phyloP scores from a whole-genome alignment of 2,113 vertebrate species.

The Bucco capensis region DNA sequence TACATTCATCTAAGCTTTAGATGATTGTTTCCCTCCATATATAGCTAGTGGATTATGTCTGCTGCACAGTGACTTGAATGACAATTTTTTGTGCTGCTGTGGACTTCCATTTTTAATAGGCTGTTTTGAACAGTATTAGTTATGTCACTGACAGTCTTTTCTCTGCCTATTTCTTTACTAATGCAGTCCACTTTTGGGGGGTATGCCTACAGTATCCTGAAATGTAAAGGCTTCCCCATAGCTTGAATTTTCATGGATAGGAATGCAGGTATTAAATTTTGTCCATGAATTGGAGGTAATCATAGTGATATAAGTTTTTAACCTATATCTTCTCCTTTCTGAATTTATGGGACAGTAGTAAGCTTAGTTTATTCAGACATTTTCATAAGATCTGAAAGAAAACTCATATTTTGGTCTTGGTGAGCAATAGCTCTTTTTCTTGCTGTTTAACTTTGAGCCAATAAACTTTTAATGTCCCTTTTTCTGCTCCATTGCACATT shows the following conservation, averaged over 20 bases:
- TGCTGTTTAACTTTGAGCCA: not conserved
- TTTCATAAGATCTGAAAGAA: not conserved
- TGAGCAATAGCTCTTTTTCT: not conserved
- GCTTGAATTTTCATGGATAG: not conserved
- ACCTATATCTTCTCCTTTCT: not conserved
- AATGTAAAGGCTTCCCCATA: not conserved
- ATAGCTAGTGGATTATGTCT: not conserved
- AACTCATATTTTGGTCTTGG: not conserved
- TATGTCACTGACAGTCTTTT: not conserved
- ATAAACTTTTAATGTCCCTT: not conserved
- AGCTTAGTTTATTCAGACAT: not conserved
- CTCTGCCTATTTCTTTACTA: not conserved
- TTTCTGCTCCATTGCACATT: not conserved
- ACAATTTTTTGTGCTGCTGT: not conserved
- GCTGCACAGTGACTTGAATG: not conserved
- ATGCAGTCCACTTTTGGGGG: not conserved
- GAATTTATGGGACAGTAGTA: not conserved
- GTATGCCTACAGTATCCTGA: not conserved
- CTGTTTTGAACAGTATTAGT: not conserved
- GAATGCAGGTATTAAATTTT: not conserved
- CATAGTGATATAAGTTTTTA: not conserved
- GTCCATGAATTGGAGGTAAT: not conserved
- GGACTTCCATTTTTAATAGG: not conserved
- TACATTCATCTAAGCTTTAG: not conserved
- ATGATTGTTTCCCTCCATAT: not conserved